Base-by-base conservation (phyloP, 2,113 vertebrate genomes). In the Psephotus haematonotus region DNA sequence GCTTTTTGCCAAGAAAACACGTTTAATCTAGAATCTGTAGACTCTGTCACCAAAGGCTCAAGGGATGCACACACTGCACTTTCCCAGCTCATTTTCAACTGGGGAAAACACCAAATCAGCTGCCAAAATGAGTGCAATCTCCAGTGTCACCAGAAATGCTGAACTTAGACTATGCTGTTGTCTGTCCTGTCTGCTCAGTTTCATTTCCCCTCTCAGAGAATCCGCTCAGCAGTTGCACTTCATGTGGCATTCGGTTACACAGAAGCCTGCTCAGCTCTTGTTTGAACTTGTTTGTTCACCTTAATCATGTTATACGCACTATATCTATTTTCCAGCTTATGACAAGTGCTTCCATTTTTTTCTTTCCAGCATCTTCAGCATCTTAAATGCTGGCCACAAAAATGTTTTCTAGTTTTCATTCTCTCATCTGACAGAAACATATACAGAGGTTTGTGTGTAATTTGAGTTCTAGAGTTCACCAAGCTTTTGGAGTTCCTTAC, bases 211-310 rank as follows among this genome's bases (percentile, higher is more conserved):
- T 82, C 75, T 79, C 75, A 50, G 65, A 94, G 80, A 91, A 81
- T 47, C 75, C 86, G 88, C 85, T 67, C 93, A 93, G 95, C 92
- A 93, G 76, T 64, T 82, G 69, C 46, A 95, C 57, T 91, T 92
- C 57, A 47, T 17, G 55, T 71, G 86, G 81, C 87, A 79, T 95
- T 75, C 2, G 11, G 82, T 95, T 97, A 95, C 95, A 93, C 59
- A 95, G 69, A 93, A 78, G 78, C 90, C 85, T 94, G 88, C 72
- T 80, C 52, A 92, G 79, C 60, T 91, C 93, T 77, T 94, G 95
- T 88, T 83, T 83, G 77, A 95, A 92, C 92, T 92, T 96, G 82
- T 93, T 96, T 95, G 88, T 97, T 97, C 94, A 93, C 92, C 64
- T 94, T 69, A 95, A 76, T 85, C 82, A 84, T 74, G 71, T 78